Conservation (phyloP, 2,797 vertebrate genomes). For the Pipistrellus kuhlii region DNA sequence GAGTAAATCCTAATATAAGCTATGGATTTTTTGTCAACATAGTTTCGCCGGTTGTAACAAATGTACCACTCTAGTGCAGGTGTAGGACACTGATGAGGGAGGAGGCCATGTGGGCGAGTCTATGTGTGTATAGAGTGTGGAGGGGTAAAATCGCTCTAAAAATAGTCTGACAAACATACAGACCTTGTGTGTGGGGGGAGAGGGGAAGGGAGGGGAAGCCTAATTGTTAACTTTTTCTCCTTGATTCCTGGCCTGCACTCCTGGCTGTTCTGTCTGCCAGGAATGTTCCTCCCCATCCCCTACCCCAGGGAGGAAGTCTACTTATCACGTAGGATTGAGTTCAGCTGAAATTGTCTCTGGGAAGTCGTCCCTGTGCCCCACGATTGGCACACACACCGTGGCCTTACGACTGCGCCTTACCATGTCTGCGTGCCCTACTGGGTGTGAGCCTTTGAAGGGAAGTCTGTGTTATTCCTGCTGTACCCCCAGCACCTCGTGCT, state of each 20-base stretch:
- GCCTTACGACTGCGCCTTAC: not conserved
- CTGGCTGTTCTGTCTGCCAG: not conserved
- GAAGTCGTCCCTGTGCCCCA: not conserved
- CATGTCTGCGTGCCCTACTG: not conserved
- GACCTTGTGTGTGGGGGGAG: not conserved
- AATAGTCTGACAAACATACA: not conserved
- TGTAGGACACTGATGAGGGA: not conserved
- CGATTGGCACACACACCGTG: accelerated
- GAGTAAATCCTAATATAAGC: not conserved
- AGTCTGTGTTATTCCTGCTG: not conserved
- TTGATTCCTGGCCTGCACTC: not conserved
- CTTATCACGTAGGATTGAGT: not conserved
- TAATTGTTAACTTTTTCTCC: not conserved
- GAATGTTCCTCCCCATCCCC: not conserved
- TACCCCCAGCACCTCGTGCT: no score
- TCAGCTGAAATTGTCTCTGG: not conserved
- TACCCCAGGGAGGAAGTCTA: not conserved
- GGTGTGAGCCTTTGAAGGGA: not conserved
- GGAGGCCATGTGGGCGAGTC: not conserved
- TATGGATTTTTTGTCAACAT: not conserved
- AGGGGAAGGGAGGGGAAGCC: not conserved
- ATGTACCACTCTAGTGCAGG: not conserved
- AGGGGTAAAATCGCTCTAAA: not conserved
- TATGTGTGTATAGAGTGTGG: not conserved
- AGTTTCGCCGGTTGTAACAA: not conserved